Conservation (phyloP, 2,797 vertebrate species). For the Xiphorhynchus erythropygius region DNA sequence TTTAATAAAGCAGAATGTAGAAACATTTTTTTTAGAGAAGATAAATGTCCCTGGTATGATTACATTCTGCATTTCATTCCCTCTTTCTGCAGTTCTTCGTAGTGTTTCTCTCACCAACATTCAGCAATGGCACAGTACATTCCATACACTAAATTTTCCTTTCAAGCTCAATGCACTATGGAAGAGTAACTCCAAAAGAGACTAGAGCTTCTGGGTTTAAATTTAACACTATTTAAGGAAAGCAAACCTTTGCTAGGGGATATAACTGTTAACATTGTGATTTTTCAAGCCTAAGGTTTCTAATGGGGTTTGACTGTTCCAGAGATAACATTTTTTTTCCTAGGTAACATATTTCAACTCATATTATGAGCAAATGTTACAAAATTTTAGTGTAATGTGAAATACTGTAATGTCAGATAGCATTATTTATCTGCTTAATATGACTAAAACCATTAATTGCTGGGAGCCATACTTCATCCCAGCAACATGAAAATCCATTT, state of each 20-base stretch:
- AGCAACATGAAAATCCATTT: conserved; percentile 72
- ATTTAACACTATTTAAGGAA: conserved; percentile 81
- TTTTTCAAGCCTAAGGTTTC: conserved; percentile 78
- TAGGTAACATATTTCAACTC: conserved; percentile 81
- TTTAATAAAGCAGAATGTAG: neutral
- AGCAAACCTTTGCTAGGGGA: conserved; percentile 76
- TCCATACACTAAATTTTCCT: conserved; percentile 61
- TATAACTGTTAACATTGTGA: conserved; percentile 78
- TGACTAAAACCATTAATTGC: conserved; percentile 78
- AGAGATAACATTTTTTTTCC: conserved; percentile 78
- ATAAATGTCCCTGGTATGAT: neutral
- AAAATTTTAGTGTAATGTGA: conserved; percentile 80
- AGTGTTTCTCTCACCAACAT: neutral
- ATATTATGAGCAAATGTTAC: conserved; percentile 75
- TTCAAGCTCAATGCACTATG: conserved; percentile 71
- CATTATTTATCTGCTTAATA: conserved; percentile 77
- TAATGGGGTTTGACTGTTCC: conserved; percentile 80
- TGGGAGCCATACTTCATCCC: conserved; percentile 75
- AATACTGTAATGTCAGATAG: conserved; percentile 81
- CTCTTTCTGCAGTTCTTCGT: neutral
- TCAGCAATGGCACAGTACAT: conserved; percentile 26
- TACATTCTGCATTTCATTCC: neutral
- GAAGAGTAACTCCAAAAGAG: conserved; percentile 68
- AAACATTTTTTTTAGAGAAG: neutral
- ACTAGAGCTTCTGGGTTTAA: conserved; percentile 75